A percentile compares a stretch with the other conserved stretches of the same genome.
These are phyloP conservation scores for Stegodyphus dumicola DNA, from an alignment of 1,140 invertebrate genomes.

Conservation along the genomic window DNA sequence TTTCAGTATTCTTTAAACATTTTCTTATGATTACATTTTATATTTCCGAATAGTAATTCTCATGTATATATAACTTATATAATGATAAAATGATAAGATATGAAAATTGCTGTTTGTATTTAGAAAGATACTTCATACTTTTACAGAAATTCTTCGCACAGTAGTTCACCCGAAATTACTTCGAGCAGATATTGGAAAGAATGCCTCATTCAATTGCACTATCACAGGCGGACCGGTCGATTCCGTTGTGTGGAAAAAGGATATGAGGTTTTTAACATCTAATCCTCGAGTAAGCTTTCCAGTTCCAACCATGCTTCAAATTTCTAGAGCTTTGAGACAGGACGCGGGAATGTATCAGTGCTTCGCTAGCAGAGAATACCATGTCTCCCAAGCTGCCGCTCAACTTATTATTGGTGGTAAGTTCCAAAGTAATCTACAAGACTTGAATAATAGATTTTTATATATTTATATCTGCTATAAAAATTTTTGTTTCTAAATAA, in stretches of 20 bases:
- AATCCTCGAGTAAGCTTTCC: constrained; percentile 25
- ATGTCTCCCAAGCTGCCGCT: constrained; percentile 74
- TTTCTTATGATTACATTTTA: too few relatives aligned
- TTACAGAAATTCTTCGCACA: neutral
- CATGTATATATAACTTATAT: too few relatives aligned
- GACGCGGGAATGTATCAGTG: constrained; percentile 98
- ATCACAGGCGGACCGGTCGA: constrained; percentile 84
- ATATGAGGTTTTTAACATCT: constrained; percentile 69
- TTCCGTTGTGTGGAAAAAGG: constrained; percentile 70
- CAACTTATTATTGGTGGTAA: constrained; percentile 69
- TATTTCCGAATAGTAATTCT: too few relatives aligned
- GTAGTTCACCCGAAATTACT: constrained; percentile 79
- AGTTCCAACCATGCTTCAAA: constrained; percentile 63
- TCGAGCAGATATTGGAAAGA: constrained; percentile 93
- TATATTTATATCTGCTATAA: too few relatives aligned
- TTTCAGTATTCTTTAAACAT: too few relatives aligned
- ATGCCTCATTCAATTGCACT: constrained; percentile 94
- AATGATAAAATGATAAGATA: too few relatives aligned
- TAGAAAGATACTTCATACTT: too few relatives aligned
- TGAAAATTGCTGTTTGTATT: too few relatives aligned
- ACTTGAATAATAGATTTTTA: too few relatives aligned
- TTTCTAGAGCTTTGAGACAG: constrained; percentile 84
- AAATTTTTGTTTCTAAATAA: too few relatives aligned
- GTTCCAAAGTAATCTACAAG: neutral
- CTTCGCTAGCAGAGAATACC: constrained; percentile 92